phyloP scores from a whole-genome alignment of 2,797 vertebrate species.

The Helarctos malayanus region DNA sequence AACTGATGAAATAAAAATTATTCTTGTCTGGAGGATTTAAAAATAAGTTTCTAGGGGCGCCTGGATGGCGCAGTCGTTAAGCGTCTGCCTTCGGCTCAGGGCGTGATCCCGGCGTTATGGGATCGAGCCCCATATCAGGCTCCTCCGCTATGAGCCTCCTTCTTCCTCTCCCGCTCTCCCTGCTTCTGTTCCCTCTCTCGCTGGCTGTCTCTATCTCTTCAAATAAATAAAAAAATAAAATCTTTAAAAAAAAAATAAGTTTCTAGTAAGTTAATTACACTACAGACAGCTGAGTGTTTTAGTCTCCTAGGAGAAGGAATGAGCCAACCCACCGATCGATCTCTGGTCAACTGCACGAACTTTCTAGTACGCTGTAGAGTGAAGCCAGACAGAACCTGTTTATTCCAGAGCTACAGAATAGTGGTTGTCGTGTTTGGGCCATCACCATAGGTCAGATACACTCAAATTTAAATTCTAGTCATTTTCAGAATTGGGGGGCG shows the following conservation, averaged over 20 bases:
- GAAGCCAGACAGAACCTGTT: neutral
- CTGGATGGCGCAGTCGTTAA: too few species aligned
- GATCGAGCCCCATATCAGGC: too few species aligned
- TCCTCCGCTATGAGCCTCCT: too few species aligned
- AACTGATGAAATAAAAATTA: neutral
- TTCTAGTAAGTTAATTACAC: neutral
- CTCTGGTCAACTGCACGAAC: neutral
- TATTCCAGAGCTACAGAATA: neutral
- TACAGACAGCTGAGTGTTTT: neutral
- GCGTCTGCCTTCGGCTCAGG: too few species aligned
- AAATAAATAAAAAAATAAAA: too few species aligned
- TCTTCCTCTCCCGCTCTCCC: too few species aligned
- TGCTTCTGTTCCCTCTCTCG: too few species aligned
- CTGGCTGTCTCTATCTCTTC: too few species aligned
- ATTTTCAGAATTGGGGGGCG: neutral
- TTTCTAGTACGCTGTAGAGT: neutral
- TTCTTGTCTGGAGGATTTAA: neutral
- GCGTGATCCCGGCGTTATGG: too few species aligned
- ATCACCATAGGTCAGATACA: neutral
- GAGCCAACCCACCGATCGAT: neutral
- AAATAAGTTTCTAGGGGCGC: neutral
- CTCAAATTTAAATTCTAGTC: slow-evolving; percentile 35
- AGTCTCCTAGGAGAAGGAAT: neutral
- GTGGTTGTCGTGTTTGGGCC: neutral
- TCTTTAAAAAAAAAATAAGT: slow-evolving; percentile 48